Evolutionary conservation across 2,888 invertebrate genomes (phyloP).

Genomic region (Meteorus colon): DNA sequence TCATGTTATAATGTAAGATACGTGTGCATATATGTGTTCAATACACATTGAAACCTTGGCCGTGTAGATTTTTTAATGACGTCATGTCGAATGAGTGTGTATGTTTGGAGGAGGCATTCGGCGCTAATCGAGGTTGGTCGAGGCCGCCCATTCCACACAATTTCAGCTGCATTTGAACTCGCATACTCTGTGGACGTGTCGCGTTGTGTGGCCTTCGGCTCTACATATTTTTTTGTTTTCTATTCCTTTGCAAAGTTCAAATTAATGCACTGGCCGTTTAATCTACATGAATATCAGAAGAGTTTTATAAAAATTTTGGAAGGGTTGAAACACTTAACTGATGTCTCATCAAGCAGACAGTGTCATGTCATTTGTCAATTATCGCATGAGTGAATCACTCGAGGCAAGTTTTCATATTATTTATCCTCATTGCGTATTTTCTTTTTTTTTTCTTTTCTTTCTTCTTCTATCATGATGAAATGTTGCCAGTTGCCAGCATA

Average conservation of each 20-base stretch:
- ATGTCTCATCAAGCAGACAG: conserved; percentile 11
- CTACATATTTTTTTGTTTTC: not conserved
- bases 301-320: not conserved
- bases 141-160: not conserved
- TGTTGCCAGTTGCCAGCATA: not conserved
- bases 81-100: conserved; percentile 10
- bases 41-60: conserved; percentile 15
- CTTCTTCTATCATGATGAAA: not conserved
- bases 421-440: conserved; percentile 43
- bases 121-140: not conserved
- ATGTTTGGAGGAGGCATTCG: conserved; percentile 2
- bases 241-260: not conserved
- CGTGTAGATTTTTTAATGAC: conserved; percentile 41
- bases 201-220: not conserved
- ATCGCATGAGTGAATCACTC: conserved; percentile 56
- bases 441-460: not conserved
- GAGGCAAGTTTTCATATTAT: conserved; percentile 58
- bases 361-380: conserved; percentile 59
- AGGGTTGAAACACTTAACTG: too few relatives aligned
- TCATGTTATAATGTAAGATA: not conserved
- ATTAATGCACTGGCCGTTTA: not conserved
- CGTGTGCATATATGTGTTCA: conserved; percentile 16
- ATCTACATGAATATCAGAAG: not conserved
- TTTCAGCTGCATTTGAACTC: not conserved
- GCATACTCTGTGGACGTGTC: not conserved